A percentile compares a stretch with the other conserved stretches of the same genome.
Evolutionary conservation across 2,888 invertebrate species (phyloP).

Genomic region (Athalia rosae): DNA sequence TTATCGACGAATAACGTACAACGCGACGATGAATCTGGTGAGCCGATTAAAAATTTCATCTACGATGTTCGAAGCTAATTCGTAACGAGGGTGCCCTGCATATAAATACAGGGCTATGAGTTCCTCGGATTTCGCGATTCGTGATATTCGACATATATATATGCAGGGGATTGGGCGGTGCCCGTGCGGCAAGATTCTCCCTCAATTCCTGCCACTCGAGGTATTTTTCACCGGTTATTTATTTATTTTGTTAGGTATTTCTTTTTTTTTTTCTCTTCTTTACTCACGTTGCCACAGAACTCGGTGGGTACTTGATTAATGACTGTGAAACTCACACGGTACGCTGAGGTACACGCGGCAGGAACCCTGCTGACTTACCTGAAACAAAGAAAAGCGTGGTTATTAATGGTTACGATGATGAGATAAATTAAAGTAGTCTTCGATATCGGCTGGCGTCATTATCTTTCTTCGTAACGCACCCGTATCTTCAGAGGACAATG

Average conservation of each 20-base stretch:
- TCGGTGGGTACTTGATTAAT: conserved; percentile 29
- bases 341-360: conserved; percentile 26
- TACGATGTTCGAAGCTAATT: no score
- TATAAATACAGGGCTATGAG: no score
- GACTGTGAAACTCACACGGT: conserved; percentile 42
- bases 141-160: conserved; percentile 18
- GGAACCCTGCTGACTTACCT: conserved; percentile 45
- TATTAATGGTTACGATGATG: conserved; percentile 39
- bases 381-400: conserved; percentile 44
- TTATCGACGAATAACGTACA: no score
- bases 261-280: conserved; percentile 2
- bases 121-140: neutral
- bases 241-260: neutral
- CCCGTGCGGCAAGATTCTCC: conserved; percentile 17
- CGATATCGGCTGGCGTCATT: conserved; percentile 37
- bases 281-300: neutral
- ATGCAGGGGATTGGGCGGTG: conserved; percentile 2
- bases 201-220: neutral
- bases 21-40: no score
- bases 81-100: no score
- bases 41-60: no score
- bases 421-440: conserved; percentile 42
- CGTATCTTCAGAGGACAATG: neutral
- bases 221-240: conserved; percentile 32
- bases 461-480: conserved; percentile 28